These are phyloP conservation scores for Gryllus longicercus DNA, from an alignment of 2,888 invertebrate species.

Conservation along the genomic window DNA sequence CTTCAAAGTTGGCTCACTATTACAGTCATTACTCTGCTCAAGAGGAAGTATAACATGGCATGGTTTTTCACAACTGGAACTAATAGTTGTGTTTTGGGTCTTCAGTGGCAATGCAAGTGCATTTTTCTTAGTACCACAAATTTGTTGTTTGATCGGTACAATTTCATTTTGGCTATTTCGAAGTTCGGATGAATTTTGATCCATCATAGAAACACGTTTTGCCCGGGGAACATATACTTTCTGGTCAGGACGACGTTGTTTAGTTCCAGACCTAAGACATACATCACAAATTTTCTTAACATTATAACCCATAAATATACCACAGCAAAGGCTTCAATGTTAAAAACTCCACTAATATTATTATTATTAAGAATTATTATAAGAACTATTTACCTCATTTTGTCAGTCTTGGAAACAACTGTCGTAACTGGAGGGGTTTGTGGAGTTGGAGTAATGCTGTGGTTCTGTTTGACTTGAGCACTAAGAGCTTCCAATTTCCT, in stretches of 20 bases:
- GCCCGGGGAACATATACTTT: slow-evolving; percentile 77
- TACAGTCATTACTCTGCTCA: no score
- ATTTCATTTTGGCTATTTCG: not conserved
- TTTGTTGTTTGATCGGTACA: not conserved
- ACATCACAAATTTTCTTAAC: not conserved
- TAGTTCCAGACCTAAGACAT: slow-evolving; percentile 27
- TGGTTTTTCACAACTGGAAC: not conserved
- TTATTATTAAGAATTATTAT: no score
- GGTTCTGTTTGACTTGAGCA: not conserved
- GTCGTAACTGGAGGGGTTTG: not conserved
- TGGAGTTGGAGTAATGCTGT: slow-evolving; percentile 5
- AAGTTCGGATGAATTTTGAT: not conserved
- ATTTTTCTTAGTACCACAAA: not conserved
- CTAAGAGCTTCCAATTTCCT: slow-evolving; percentile 42
- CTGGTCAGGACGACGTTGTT: slow-evolving; percentile 65
- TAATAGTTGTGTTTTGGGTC: not conserved
- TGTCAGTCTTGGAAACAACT: slow-evolving; percentile 21
- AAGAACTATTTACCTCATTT: slow-evolving; percentile 24
- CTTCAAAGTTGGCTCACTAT: no score
- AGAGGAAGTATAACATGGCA: not conserved
- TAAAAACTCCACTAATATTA: not conserved
- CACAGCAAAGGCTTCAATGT: not conserved
- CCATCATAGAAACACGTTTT: slow-evolving; percentile 47
- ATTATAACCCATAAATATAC: not conserved
- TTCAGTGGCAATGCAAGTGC: not conserved